phyloP scores from a whole-genome alignment of 2,888 invertebrate species.

The Luffia ferchaultella region DNA sequence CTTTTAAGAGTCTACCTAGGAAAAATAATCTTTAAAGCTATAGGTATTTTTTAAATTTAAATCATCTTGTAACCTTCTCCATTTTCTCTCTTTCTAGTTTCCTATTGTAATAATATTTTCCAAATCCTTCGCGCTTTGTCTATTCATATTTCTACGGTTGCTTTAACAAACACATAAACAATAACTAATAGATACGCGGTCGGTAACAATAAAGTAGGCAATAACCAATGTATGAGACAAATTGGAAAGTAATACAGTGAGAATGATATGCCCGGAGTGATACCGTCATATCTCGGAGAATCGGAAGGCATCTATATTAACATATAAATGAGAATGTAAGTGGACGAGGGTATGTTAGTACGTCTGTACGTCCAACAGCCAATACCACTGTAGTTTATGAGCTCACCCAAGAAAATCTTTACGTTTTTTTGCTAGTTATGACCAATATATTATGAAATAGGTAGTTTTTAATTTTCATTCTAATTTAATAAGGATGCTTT shows the following conservation, averaged over 20 bases:
- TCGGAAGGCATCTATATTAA: conserved; percentile 50
- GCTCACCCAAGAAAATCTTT: too few species aligned
- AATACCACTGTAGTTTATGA: neutral
- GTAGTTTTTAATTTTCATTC: too few species aligned
- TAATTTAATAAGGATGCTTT: too few species aligned
- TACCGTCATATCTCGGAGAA: conserved; percentile 54
- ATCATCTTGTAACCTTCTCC: too few species aligned
- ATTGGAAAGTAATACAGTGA: conserved; percentile 67
- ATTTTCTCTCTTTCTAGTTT: too few species aligned
- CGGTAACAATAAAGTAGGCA: conserved; percentile 45
- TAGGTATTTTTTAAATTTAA: too few species aligned
- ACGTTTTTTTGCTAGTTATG: too few species aligned
- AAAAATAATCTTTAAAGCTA: too few species aligned
- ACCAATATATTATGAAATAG: too few species aligned
- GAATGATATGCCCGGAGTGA: conserved; percentile 57
- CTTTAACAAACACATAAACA: conserved; percentile 14
- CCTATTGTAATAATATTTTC: too few species aligned
- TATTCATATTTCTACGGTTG: neutral
- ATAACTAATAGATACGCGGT: conserved; percentile 31
- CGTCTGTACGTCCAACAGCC: neutral
- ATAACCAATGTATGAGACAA: conserved; percentile 60
- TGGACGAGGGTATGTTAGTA: conserved; percentile 32
- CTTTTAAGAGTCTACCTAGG: too few species aligned
- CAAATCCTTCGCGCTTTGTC: too few species aligned
- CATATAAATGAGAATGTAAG: conserved; percentile 65